Evolutionary conservation across 2,888 invertebrate genomes (phyloP), one percentile per base, ranked within the genome.

Genomic region (Escarpia spicata): DNA sequence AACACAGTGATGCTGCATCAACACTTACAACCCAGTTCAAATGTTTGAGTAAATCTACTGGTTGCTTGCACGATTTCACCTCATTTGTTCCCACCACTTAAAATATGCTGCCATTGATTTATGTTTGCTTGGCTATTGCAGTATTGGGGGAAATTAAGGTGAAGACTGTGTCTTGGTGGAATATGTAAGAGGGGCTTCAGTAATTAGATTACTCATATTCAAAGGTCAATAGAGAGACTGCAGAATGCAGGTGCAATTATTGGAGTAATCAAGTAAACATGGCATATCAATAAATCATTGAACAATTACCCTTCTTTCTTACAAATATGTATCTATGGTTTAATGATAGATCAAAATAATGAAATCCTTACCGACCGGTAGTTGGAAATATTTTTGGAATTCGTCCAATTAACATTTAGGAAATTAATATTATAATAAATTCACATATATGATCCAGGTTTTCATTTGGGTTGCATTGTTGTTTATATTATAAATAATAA

Each of bases 51-150:
- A 52, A 12, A 12, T 52, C 52, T 52, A 52, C 52, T 52, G 10
- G 12, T 52, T 52, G n/a, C n/a, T 26, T 75, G 19, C 75, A 75
- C 75, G n/a, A n/a, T 26, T 75, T 75, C 75, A 75, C n/a, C 75
- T 75, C 75, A 52, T 52, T 52, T 52, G 75, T 75, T 75, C 75
- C 75, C 19, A 75, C 75, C 75, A 75, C 75, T 75, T 75, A 75
- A 26, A 75, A 19, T 6, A 26, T 19, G 75, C 75, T 19, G 52
- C 9, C 75, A 75, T 75, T 75, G 75, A 75, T 75, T 75, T 75
- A n/a, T 75, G 52, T 75, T 75, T n/a, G 4, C n/a, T 26, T 75
- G 75, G 75, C 75, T 52, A n/a, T 75, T 75, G 75, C n/a, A n/a
- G 75, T 75, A 75, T 75, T 75, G 75, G 75, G 26, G 75, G 75